phyloP scores from a whole-genome alignment of 2,113 vertebrate species.

The Carassius gibelio region DNA sequence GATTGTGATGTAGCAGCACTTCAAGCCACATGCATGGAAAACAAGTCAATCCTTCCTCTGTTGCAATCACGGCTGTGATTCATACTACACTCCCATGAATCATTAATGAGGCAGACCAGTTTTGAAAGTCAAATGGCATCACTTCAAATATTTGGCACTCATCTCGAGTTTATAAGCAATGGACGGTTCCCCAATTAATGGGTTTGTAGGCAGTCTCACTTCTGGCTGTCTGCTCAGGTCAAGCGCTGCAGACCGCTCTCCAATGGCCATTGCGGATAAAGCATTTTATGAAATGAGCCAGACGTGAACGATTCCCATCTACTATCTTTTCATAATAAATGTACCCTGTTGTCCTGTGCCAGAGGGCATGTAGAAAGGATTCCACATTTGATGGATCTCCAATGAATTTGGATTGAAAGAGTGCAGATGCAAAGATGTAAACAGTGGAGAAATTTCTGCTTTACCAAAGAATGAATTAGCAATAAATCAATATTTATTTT shows the following conservation, averaged over 20 bases:
- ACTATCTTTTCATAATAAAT: not conserved
- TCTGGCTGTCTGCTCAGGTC: not conserved
- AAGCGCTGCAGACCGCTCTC: not conserved
- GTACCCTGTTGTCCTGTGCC: slow-evolving; percentile 6
- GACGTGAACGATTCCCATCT: not conserved
- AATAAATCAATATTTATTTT: not conserved
- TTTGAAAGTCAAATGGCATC: slow-evolving; percentile 32
- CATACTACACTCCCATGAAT: slow-evolving; percentile 15
- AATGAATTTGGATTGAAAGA: not conserved
- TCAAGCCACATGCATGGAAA: not conserved
- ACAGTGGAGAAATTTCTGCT: not conserved
- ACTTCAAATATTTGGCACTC: not conserved
- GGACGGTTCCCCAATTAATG: not conserved
- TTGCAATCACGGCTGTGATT: slow-evolving; percentile 15
- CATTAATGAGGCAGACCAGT: slow-evolving; percentile 22
- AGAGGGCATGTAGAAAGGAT: slow-evolving; percentile 13
- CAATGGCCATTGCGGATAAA: slow-evolving; percentile 1
- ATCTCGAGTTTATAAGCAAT: slow-evolving; percentile 21
- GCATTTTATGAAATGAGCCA: slow-evolving; percentile 3
- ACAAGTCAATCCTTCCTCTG: not conserved
- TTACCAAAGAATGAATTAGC: not conserved
- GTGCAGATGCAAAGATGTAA: not conserved
- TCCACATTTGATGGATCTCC: not conserved
- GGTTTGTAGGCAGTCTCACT: not conserved
- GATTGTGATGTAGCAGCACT: slow-evolving; percentile 16